Percentiles rank a stretch among this genome's conserved stretches.
phyloP scores from a whole-genome alignment of 2,888 invertebrate genomes.

The Oligia latruncula region DNA sequence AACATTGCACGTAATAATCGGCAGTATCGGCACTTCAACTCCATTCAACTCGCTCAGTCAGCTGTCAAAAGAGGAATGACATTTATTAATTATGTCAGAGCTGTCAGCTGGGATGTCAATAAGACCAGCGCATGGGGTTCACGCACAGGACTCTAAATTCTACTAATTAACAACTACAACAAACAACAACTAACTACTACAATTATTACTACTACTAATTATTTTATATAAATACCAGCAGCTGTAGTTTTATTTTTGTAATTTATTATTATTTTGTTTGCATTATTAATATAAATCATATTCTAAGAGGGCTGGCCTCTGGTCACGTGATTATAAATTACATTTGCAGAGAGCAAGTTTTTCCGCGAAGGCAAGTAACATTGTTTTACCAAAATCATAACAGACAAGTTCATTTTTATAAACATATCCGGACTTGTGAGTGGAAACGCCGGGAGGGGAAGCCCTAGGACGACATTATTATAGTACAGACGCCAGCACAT shows the following conservation, averaged over 20 bases:
- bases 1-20: constrained; percentile 55
- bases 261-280: too few relatives aligned
- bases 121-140: constrained; percentile 13
- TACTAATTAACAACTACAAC: constrained; percentile 4
- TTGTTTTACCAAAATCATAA: neutral
- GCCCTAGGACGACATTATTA: too few relatives aligned
- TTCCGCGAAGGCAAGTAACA: neutral
- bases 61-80: constrained; percentile 50
- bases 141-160: neutral
- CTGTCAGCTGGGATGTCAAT: constrained; percentile 1
- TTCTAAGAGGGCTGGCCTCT: too few relatives aligned
- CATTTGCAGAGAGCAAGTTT: neutral
- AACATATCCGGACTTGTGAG: neutral
- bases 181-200: too few relatives aligned
- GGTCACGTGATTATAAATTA: too few relatives aligned
- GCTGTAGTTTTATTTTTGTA: too few relatives aligned
- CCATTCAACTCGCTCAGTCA: constrained; percentile 28
- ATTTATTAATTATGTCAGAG: neutral
- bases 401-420: neutral
- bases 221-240: too few relatives aligned
- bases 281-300: too few relatives aligned
- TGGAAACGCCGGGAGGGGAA: too few relatives aligned
- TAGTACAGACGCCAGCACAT: too few relatives aligned
- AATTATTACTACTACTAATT: too few relatives aligned
- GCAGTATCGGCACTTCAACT: constrained; percentile 27